A percentile compares a stretch with the other conserved stretches of the same genome.
These are phyloP conservation scores for Drosophila kanapiae DNA, from an alignment of 1,140 invertebrate species.

Conservation along the genomic window DNA sequence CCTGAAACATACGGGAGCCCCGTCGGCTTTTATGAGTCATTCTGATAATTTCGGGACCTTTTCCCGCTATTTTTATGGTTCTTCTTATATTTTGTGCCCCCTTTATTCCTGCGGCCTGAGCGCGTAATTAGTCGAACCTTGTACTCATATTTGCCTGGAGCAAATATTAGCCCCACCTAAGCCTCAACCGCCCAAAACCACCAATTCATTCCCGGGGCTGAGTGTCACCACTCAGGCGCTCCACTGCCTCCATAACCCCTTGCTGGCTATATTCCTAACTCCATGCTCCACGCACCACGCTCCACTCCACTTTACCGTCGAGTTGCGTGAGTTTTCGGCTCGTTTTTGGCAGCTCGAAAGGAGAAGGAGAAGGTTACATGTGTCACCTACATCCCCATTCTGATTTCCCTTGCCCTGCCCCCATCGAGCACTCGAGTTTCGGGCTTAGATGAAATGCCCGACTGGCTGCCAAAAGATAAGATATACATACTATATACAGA, in stretches of 20 bases:
- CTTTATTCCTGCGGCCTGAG: not conserved
- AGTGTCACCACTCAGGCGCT: conserved; percentile 18
- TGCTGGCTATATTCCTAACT: too few species aligned
- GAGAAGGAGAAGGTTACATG: conserved; percentile 23
- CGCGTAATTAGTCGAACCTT: conserved; percentile 30
- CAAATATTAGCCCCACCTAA: conserved; percentile 20
- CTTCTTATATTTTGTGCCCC: not conserved
- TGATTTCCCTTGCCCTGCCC: not conserved
- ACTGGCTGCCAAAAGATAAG: conserved; percentile 44
- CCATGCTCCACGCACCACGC: not conserved
- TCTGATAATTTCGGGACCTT: conserved; percentile 8
- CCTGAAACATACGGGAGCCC: not conserved
- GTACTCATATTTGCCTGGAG: conserved; percentile 35
- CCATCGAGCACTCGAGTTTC: conserved; percentile 18
- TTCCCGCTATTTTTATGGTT: not conserved
- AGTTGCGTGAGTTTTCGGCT: conserved; percentile 24
- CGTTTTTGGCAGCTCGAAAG: conserved; percentile 16
- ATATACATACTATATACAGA: conserved; percentile 18
- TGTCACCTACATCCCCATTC: conserved; percentile 32
- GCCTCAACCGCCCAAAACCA: not conserved
- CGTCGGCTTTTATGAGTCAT: conserved; percentile 13
- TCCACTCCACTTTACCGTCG: not conserved
- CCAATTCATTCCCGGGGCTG: conserved; percentile 11
- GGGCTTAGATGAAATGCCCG: conserved; percentile 31
- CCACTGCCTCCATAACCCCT: not conserved